These are phyloP conservation scores for Cettia cetti DNA, from an alignment of 2,113 vertebrate genomes.

Conservation along the genomic window DNA sequence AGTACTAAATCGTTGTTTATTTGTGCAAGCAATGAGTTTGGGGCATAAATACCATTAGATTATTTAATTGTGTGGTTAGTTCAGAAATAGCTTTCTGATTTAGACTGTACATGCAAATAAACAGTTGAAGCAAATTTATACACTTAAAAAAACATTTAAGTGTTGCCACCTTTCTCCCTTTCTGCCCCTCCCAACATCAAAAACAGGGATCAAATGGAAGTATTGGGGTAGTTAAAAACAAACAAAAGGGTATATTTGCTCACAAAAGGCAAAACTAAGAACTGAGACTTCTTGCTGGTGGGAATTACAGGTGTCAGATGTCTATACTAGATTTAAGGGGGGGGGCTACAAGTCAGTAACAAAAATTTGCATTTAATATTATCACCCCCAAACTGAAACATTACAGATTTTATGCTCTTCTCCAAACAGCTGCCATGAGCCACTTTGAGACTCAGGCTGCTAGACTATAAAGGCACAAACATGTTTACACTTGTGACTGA, in stretches of 20 bases:
- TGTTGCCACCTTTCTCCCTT: background rate
- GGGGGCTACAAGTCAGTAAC: background rate
- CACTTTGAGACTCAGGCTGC: background rate
- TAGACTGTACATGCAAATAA: background rate
- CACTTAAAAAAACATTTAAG: background rate
- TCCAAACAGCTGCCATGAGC: background rate
- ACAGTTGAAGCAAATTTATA: background rate
- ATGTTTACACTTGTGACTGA: background rate
- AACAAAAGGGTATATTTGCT: background rate
- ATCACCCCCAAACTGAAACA: background rate
- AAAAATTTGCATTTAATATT: background rate
- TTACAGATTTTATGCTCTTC: background rate
- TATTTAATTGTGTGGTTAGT: background rate
- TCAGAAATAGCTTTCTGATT: background rate
- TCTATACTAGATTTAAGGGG: background rate
- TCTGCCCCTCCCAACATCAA: background rate
- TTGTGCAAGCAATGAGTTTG: background rate
- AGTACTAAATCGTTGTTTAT: background rate
- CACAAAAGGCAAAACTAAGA: background rate
- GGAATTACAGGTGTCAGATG: background rate
- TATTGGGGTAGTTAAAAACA: background rate
- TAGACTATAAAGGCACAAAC: background rate
- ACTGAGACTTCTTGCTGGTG: background rate
- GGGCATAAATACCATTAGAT: background rate
- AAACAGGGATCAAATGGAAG: background rate